Conservation (phyloP, 2,888 invertebrate species). For the Parthenolecanium corni region DNA sequence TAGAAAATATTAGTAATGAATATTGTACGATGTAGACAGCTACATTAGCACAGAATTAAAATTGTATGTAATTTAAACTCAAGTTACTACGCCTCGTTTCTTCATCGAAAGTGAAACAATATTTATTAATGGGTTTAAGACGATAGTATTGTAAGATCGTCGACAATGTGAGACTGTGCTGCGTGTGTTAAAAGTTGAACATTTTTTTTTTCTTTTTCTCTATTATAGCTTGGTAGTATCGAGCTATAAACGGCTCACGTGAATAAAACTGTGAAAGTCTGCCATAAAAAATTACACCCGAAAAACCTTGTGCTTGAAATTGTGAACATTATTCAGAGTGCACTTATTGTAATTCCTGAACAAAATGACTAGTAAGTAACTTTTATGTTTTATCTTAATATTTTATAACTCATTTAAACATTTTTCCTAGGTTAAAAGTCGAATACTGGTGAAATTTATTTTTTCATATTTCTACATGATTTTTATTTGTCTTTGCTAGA, state of each 20-base stretch:
- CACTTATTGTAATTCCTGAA: background rate
- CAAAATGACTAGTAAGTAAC: conserved; percentile 7
- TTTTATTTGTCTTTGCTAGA: no score
- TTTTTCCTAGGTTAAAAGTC: no score
- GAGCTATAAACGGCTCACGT: conserved; percentile 16
- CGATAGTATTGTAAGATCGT: background rate
- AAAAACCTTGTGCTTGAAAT: background rate
- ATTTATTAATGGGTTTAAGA: background rate
- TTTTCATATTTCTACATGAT: no score
- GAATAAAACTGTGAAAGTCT: conserved; percentile 3
- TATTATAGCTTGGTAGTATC: conserved; percentile 1
- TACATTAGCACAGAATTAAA: no score
- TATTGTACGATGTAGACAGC: no score
- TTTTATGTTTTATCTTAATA: background rate
- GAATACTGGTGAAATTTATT: no score
- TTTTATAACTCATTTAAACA: background rate
- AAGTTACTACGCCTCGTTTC: no score
- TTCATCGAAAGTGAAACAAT: no score
- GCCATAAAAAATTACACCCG: conserved; percentile 8
- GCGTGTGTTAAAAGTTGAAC: conserved; percentile 8
- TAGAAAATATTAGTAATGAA: no score
- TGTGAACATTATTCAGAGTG: background rate
- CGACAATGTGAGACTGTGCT: conserved; percentile 8
- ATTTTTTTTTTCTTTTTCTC: background rate
- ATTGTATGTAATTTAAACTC: no score